Conservation (phyloP, 1,140 invertebrate genomes). For the Drosophila ironensis region DNA sequence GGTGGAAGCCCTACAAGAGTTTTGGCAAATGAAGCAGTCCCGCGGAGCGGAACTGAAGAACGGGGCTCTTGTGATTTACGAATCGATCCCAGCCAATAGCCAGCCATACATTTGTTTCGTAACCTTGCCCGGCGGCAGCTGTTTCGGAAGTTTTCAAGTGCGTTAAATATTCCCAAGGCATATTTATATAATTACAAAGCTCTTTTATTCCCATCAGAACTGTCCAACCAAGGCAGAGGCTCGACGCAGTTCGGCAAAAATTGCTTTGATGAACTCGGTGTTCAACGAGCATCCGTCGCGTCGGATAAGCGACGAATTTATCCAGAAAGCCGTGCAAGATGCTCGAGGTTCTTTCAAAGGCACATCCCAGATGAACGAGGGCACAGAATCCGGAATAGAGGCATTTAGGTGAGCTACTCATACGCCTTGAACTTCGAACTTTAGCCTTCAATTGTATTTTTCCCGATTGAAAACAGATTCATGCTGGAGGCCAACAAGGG, state of each 20-base stretch:
- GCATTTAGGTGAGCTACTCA: slow-evolving; percentile 87
- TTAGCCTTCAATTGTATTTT: no score
- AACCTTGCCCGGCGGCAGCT: slow-evolving; percentile 96
- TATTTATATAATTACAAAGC: neutral
- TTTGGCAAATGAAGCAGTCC: slow-evolving; percentile 98
- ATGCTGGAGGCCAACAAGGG: slow-evolving; percentile 97
- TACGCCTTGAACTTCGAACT: no score
- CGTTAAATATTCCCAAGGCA: neutral
- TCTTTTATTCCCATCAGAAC: slow-evolving; percentile 84
- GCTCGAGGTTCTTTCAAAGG: slow-evolving; percentile 88
- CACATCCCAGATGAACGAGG: slow-evolving; percentile 87
- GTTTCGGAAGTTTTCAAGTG: slow-evolving; percentile 97
- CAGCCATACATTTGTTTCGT: slow-evolving; percentile 97
- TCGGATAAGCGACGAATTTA: slow-evolving; percentile 96
- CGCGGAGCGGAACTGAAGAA: slow-evolving; percentile 93
- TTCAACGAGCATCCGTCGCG: slow-evolving; percentile 97
- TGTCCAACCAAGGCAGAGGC: slow-evolving; percentile 97
- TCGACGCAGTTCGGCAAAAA: slow-evolving; percentile 95
- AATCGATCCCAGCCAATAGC: slow-evolving; percentile 93
- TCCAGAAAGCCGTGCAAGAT: slow-evolving; percentile 95
- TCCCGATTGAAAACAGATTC: slow-evolving; percentile 86
- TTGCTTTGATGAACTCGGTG: slow-evolving; percentile 97
- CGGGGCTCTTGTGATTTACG: slow-evolving; percentile 96
- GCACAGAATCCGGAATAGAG: slow-evolving; percentile 92
- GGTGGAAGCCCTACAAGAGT: slow-evolving; percentile 96